Base-by-base conservation (phyloP, 2,113 vertebrate species). In the Aleadryas rufinucha region DNA sequence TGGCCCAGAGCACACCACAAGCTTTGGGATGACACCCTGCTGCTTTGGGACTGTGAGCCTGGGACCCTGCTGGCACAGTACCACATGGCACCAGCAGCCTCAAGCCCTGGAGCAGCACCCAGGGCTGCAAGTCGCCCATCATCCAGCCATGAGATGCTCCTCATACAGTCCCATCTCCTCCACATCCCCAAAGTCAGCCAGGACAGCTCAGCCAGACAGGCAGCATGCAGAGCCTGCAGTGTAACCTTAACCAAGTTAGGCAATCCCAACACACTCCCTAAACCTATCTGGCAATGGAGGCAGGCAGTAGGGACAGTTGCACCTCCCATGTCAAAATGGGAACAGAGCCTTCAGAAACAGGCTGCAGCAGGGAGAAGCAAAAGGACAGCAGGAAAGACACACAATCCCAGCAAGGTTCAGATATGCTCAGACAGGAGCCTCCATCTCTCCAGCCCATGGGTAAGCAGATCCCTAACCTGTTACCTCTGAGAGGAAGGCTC, bases 131-230 rank as follows among this genome's bases (percentile, higher is more conserved):
- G 59, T 27, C 21, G 6, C 27, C 12, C 41, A 57, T 26, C 75
- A 66, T 5, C 42, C 65, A 66, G 54, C 60, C 52, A n/a, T 0
- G 1, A 1, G 1, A 39, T 4, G 4, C 42, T 71, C 57, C 42
- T 70, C 56, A 47, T 3, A 2, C 7, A 9, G 70, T 14, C 35
- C 68, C 5, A 13, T 50, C 35, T 71, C 33, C 42, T 39, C 17
- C 56, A 39, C 4, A 0, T 6, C 24, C 84, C 49, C 2, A 0
- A 23, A 52, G 47, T 5, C 52, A 37, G 47, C 15, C 4, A 2
- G 4, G 3, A 31, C 33, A 71, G 47, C 50, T 33, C 1, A 2
- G 28, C 45, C 1, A 7, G 35, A 31, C 23, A 42, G 28, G 57
- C 33, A 61, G 56, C 35, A 14, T 0, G 1, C 2, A 2, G 44